Base-by-base conservation (phyloP, 2,888 invertebrate species). In the Neelides folsomi region DNA sequence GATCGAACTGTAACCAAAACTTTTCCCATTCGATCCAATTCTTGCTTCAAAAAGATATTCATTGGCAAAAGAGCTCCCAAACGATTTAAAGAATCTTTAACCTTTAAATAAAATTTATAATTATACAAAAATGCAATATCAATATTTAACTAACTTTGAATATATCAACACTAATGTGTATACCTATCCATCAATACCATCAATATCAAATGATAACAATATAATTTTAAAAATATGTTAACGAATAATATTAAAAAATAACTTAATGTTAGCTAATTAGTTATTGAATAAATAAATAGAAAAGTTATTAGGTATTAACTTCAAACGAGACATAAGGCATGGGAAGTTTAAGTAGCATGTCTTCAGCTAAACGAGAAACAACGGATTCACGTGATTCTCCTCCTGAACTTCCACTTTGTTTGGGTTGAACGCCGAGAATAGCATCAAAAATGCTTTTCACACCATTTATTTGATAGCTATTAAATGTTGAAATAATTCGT, bases 401-500 rank as follows among this genome's bases (percentile, higher is more conserved):
- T 55, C 83, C 83, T 16, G 82, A 79, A 36, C 70, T 71, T 1
- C 87, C 89, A 1, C 92, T 86, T 73, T 95, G 93, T 68, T 95
- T 95, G 0, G 95, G 95, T 68, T 95, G 94, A n/a, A 95, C 94
- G 69, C 81, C 92, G 40, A 95, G 76, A 66, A 95, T 93, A 0
- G 92, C 92, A 67, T 92, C 89, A 66, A 95, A 75, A 67, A 95
- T 93, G 61, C 77, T 86, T 73, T 89, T 89, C 20, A 93, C 90
- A 43, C 90, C 90, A 69, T 94, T 94, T 58, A 94, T 95, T 73
- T 94, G 93, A 72, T 94, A 77, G n/a, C 76, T 76, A 27, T 27
- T 27, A 27, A 27, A 27, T n/a, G n/a, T n/a, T n/a, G n/a, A n/a
- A n/a, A n/a, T n/a, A n/a, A n/a, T n/a, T n/a, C n/a, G n/a, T n/a